Conservation (phyloP, 2,113 vertebrate species). For the human region GRCh38 chr6:39185501-39186000, state of each 20-base stretch:
- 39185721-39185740: background rate
- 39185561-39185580: background rate
- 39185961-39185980: background rate
- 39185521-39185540: background rate
- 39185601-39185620: background rate
- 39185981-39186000: background rate
- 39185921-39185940: background rate
- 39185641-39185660: background rate
- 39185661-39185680: background rate
- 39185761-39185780: too few species aligned
- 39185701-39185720: background rate
- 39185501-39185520: background rate
- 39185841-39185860: background rate
- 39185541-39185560: background rate
- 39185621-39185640: background rate
- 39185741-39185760: background rate
- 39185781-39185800: background rate
- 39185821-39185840: background rate
- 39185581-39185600: background rate
- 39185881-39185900: background rate
- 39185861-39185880: background rate
- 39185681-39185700: background rate
- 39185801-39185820: background rate
- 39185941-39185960: rapidly evolving
- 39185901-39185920: background rate